Conservation (phyloP, 2,888 invertebrate genomes). For the Pteria penguin region DNA sequence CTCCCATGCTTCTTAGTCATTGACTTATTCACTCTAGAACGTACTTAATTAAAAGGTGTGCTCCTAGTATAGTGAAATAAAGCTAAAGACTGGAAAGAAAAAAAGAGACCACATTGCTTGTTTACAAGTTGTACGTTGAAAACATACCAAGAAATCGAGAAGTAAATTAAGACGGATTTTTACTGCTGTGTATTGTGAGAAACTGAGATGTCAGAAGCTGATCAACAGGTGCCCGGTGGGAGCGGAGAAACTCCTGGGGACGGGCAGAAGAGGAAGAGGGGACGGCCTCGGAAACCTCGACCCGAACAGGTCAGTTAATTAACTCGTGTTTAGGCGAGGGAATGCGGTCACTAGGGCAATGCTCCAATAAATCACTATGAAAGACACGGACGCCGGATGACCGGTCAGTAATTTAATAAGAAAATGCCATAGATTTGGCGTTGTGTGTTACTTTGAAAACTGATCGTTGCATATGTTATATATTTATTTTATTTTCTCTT, state of each 20-base stretch:
- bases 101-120: not conserved
- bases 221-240: constrained; percentile 7
- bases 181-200: no score
- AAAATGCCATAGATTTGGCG: no score
- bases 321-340: not conserved
- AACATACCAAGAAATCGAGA: not conserved
- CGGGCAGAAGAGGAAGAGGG: constrained; percentile 56
- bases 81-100: not conserved
- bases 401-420: no score
- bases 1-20: no score
- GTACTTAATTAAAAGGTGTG: no score
- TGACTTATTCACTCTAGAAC: no score
- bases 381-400: no score
- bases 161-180: not conserved
- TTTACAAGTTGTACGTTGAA: no score
- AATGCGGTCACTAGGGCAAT: constrained; percentile 32
- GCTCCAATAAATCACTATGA: not conserved
- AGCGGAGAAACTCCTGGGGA: not conserved
- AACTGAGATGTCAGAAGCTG: constrained; percentile 46
- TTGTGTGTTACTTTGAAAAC: no score
- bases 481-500: no score
- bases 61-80: no score
- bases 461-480: no score
- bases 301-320: constrained; percentile 53
- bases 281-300: constrained; percentile 61